phyloP scores from a whole-genome alignment of 2,888 invertebrate genomes.

The Mechanitis messenoides region DNA sequence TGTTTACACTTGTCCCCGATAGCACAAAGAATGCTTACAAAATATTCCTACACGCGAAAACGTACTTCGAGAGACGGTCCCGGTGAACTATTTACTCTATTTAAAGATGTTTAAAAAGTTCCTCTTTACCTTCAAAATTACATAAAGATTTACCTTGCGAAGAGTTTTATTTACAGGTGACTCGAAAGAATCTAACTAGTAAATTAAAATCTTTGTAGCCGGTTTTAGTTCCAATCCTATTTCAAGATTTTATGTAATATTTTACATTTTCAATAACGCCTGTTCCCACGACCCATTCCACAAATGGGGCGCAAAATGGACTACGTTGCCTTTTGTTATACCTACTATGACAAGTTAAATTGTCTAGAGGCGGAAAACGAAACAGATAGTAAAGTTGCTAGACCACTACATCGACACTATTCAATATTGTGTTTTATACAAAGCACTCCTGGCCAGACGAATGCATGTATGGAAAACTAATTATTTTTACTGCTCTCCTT shows the following conservation, averaged over 20 bases:
- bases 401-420: conserved; percentile 64
- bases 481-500: not conserved
- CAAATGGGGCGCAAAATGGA: conserved; percentile 60
- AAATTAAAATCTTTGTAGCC: not conserved
- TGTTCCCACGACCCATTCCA: conserved; percentile 40
- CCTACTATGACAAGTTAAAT: conserved; percentile 73
- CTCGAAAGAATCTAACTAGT: not conserved
- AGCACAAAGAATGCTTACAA: conserved; percentile 54
- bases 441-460: conserved; percentile 1
- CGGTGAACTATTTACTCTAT: conserved; percentile 53
- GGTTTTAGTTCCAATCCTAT: not conserved
- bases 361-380: conserved; percentile 72
- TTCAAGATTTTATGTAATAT: not conserved
- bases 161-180: conserved; percentile 8
- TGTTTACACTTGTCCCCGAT: conserved; percentile 69
- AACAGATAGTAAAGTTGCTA: conserved; percentile 70
- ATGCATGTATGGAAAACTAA: conserved; percentile 12
- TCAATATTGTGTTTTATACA: conserved; percentile 41
- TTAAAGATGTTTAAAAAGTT: conserved; percentile 14
- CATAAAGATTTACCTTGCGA: conserved; percentile 10
- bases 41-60: conserved; percentile 58
- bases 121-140: conserved; percentile 12
- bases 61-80: conserved; percentile 49
- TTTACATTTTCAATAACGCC: conserved; percentile 35
- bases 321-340: conserved; percentile 61